Evolutionary conservation across 2,888 invertebrate genomes (phyloP).

Genomic region (Panorpa germanica): DNA sequence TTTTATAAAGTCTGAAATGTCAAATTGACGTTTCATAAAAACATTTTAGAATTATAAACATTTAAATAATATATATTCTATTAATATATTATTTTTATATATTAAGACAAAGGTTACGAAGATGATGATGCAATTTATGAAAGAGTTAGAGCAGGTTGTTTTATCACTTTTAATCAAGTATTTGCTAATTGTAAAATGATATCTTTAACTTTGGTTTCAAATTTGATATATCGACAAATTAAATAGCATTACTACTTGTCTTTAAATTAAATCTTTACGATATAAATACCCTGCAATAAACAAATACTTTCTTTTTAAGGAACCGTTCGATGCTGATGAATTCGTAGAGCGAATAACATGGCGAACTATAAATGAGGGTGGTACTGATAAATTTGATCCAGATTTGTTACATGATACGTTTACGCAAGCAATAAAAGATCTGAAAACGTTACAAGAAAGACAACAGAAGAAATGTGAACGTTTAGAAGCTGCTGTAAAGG

Average conservation of each 20-base stretch:
- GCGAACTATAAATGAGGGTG: conserved; percentile 64
- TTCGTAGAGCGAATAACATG: conserved; percentile 95
- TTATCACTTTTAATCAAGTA: conserved; percentile 5
- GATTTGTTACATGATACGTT: conserved; percentile 79
- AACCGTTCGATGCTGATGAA: conserved; percentile 92
- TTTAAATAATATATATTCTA: too few relatives aligned
- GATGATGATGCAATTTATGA: conserved; percentile 78
- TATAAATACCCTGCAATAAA: neutral
- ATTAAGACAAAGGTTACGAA: conserved; percentile 25
- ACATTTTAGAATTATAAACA: too few relatives aligned
- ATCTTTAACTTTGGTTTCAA: neutral
- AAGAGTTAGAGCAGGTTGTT: conserved; percentile 65
- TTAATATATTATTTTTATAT: too few relatives aligned
- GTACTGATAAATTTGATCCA: conserved; percentile 64
- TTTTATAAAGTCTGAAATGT: too few relatives aligned
- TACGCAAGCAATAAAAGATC: conserved; percentile 75
- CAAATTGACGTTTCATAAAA: too few relatives aligned
- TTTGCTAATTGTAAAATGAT: conserved; percentile 3
- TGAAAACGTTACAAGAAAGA: conserved; percentile 58
- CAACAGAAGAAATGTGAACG: conserved; percentile 73
- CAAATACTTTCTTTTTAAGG: conserved; percentile 33
- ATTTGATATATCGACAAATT: neutral
- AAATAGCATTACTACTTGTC: neutral
- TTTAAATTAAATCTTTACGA: conserved; percentile 1
- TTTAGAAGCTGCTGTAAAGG: conserved; percentile 60